phyloP scores from a whole-genome alignment of 1,140 invertebrate species.

The Dysdera silvatica region DNA sequence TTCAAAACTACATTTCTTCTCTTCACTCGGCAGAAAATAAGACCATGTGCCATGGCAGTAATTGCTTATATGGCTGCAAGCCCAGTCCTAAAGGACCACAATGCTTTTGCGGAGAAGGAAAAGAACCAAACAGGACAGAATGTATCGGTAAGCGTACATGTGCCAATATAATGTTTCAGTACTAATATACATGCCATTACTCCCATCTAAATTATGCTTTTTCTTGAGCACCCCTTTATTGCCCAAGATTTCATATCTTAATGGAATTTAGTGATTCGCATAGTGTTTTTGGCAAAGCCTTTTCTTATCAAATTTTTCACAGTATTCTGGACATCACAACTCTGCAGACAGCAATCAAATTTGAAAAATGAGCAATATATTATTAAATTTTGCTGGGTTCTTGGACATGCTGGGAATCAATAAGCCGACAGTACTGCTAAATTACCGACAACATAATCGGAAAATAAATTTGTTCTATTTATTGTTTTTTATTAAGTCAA shows the following conservation, averaged over 20 bases:
- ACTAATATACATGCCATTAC: no score
- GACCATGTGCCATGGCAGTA: conserved; percentile 47
- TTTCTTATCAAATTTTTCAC: neutral
- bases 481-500: no score
- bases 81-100: conserved; percentile 56
- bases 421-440: no score
- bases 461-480: no score
- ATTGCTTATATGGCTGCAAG: conserved; percentile 59
- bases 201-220: no score
- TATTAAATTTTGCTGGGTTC: no score
- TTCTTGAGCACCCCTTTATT: no score
- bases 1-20: no score
- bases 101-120: conserved; percentile 66
- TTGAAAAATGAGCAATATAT: neutral
- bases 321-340: neutral
- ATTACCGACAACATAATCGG: no score
- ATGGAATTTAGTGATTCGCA: neutral
- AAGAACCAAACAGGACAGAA: conserved; percentile 54
- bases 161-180: no score
- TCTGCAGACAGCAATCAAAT: neutral
- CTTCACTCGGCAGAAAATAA: conserved; percentile 53
- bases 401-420: no score
- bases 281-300: neutral
- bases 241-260: no score
- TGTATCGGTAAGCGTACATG: conserved; percentile 53